Base-by-base conservation (phyloP, 2,113 vertebrate genomes). In the Pomatostomus ruficeps region DNA sequence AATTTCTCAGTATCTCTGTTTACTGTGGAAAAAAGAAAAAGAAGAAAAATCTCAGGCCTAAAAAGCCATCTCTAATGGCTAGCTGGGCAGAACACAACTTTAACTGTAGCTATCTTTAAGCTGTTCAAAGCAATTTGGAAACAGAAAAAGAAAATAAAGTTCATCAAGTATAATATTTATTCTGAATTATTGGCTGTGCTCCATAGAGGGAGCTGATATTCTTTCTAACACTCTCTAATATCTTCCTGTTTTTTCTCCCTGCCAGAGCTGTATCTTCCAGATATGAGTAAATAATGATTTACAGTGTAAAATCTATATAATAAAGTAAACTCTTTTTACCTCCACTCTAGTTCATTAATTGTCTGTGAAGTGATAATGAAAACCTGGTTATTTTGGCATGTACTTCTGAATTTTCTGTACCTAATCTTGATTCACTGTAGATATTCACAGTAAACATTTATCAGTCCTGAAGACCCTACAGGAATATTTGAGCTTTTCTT, bases 141-240 rank as follows among this genome's bases (percentile, higher is more conserved):
- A 68, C 11, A 72, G 12, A 18, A 55, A 36, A 76, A 49, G 26
- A 28, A 67, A 59, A 43, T 33, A 21, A 12, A 28, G 31, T 82
- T 81, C 11, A 73, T 59, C 3, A 24, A 23, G 45, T 52, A 1
- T 48, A 55, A 19, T 84, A 80, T 66, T 77, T 77, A 31, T 12
- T 31, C 15, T 73, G 49, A 91, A 66, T 61, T 89, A 62, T 74
- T 93, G 25, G 18, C 33, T 87, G 3, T 87, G 51, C 17, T 93
- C 90, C 85, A 58, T 61, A 95, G 84, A 91, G 77, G 88, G 85
- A 87, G 92, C 73, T 89, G 55, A 61, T 91, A 86, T 52, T 89
- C 77, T 7, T 94, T 84, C 42, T 84, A 77, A 66, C 6, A 1
- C 28, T 67, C n/a, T 75, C 85, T 12, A 55, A 59, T 66, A 59